Percentiles rank a stretch among this genome's conserved stretches.
Conservation (phyloP, 2,113 vertebrate genomes). For the Muntiacus reevesi region DNA sequence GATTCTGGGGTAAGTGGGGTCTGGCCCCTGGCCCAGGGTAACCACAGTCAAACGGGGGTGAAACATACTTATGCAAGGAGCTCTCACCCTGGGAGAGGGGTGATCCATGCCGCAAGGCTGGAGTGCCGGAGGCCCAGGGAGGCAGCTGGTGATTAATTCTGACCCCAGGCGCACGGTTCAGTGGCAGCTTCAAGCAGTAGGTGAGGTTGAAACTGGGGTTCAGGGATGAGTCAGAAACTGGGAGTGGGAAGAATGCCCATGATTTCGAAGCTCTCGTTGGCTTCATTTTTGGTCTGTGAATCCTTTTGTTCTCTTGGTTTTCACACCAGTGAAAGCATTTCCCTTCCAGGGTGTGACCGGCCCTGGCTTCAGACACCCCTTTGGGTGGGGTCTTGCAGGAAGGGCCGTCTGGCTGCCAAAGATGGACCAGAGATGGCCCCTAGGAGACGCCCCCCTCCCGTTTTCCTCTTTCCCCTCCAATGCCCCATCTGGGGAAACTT, state of each 20-base stretch:
- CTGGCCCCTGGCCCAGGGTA: neutral
- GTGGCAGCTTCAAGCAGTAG: neutral
- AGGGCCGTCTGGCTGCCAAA: neutral
- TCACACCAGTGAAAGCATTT: constrained; percentile 37
- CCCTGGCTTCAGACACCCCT: neutral
- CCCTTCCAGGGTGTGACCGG: constrained; percentile 20
- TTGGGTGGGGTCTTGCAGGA: neutral
- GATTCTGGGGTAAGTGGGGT: neutral
- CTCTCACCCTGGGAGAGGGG: neutral
- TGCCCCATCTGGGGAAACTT: constrained; percentile 44
- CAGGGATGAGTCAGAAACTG: neutral
- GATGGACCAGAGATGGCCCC: neutral
- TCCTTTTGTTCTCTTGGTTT: constrained; percentile 35
- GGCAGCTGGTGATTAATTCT: neutral
- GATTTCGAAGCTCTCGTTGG: neutral
- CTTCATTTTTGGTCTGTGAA: neutral
- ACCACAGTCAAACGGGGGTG: neutral
- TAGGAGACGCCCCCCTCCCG: neutral
- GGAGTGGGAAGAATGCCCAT: neutral
- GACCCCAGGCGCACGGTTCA: accelerated
- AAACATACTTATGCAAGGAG: too few relatives aligned
- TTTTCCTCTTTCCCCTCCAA: neutral
- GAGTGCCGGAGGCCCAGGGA: neutral
- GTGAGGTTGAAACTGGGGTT: neutral
- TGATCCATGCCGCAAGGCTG: neutral